These are phyloP conservation scores for Actinemys pallida DNA, from an alignment of 2,113 vertebrate species.

Conservation along the genomic window DNA sequence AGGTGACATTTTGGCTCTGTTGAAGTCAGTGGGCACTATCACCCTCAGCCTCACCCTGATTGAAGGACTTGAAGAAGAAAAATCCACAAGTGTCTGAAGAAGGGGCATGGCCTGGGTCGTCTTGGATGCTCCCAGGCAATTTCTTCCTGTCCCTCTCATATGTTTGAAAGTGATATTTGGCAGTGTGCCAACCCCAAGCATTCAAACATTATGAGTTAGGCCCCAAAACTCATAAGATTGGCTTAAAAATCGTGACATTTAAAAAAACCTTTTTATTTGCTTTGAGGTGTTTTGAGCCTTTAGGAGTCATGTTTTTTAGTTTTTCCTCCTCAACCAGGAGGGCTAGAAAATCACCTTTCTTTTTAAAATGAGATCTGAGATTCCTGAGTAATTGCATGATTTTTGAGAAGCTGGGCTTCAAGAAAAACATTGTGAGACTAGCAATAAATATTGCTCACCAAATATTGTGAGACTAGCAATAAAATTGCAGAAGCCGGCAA, in stretches of 20 bases:
- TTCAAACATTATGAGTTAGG: too few relatives aligned
- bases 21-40: neutral
- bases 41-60: neutral
- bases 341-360: neutral
- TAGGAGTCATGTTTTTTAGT: neutral
- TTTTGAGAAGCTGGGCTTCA: neutral
- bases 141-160: too few relatives aligned
- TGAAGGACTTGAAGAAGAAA: too few relatives aligned
- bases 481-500: too few relatives aligned
- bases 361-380: neutral
- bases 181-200: too few relatives aligned
- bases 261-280: neutral
- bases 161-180: too few relatives aligned
- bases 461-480: neutral
- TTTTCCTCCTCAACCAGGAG: neutral
- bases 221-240: too few relatives aligned
- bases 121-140: too few relatives aligned
- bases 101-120: too few relatives aligned
- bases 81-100: too few relatives aligned
- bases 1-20: neutral
- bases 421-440: neutral
- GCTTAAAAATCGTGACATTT: neutral
- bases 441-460: neutral
- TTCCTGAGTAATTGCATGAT: neutral
- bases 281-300: neutral